Evolutionary conservation across 2,797 vertebrate genomes (phyloP), one percentile per base, ranked within the genome.

Genomic region (Paedocypris micromegethes): DNA sequence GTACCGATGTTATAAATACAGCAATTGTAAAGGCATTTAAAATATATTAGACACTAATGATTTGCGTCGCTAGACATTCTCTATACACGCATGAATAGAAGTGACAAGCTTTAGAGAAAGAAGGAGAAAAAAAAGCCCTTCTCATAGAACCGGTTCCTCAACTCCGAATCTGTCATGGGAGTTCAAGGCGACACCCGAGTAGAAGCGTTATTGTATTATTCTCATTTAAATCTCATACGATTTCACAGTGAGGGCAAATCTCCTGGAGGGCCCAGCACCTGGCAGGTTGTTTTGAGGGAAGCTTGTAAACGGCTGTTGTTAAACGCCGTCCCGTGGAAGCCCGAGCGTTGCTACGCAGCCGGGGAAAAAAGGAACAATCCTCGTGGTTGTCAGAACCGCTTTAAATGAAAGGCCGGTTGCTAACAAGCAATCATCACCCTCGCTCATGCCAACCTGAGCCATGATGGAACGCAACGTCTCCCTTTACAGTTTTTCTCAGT

Each of bases 371-470:
- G 83, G 88, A 90, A 86, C 83, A 86, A 87, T 84, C 77, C 91
- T 83, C 90, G 84, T 93, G 92, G 91, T 90, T 96, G 94, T 95
- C 93, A 95, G 88, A 83, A 91, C 61, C 73, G 83, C 88, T 96
- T 96, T 94, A 87, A 78, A 79, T 90, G 85, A 81, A 81, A 79
- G 83, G 74, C 83, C 77, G 79, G 85, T 77, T 76, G 75, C 78
- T 77, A 88, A 81, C 79, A 81, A 89, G 84, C 83, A 75, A 75
- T 83, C 76, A 79, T 87, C 86, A 91, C 85, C 85, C 75, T 83
- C 78, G 79, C 81, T 85, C 79, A 78, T 56, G 78, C 70, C 72
- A 88, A 86, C 80, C 79, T 79, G 75, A 76, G 86, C 84, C 82
- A 70, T 78, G 23, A 23, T 23, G 23, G 23, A 23, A 23, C 23